These are phyloP conservation scores for Idaea aversata DNA, from an alignment of 2,888 invertebrate genomes.

Conservation along the genomic window DNA sequence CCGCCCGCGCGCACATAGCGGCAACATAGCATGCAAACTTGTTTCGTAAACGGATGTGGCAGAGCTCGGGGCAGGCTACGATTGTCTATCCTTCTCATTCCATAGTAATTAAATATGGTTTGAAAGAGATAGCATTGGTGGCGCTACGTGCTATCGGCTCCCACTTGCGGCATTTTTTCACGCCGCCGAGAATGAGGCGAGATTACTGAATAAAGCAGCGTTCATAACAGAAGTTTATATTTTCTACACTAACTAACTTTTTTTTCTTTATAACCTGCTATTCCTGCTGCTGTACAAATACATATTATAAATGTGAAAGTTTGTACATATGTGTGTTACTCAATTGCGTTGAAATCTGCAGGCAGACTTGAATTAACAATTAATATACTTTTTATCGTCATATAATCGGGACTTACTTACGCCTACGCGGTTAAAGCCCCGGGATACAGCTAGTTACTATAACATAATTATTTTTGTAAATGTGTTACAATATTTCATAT, in stretches of 20 bases:
- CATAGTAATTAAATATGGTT: slow-evolving; percentile 28
- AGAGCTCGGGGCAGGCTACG: slow-evolving; percentile 72
- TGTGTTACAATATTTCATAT: too few relatives aligned
- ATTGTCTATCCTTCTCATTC: slow-evolving; percentile 52
- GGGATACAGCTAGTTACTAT: too few relatives aligned
- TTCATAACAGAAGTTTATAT: slow-evolving; percentile 52
- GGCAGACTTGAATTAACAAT: too few relatives aligned
- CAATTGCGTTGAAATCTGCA: too few relatives aligned
- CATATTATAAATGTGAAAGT: too few relatives aligned
- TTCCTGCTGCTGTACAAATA: too few relatives aligned
- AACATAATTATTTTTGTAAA: too few relatives aligned
- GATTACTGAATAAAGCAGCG: slow-evolving; percentile 75
- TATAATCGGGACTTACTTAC: too few relatives aligned
- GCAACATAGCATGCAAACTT: slow-evolving; percentile 83
- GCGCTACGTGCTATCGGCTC: slow-evolving; percentile 81
- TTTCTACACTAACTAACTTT: neutral
- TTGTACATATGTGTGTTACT: too few relatives aligned
- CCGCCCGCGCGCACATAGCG: slow-evolving; percentile 69
- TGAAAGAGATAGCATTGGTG: slow-evolving; percentile 67
- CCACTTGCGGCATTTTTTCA: slow-evolving; percentile 83
- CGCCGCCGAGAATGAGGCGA: slow-evolving; percentile 84
- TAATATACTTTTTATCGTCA: too few relatives aligned
- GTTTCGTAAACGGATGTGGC: slow-evolving; percentile 88
- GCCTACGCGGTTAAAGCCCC: too few relatives aligned
- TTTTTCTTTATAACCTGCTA: neutral